Evolutionary conservation across 1,140 invertebrate species (phyloP).

Genomic region (Marisa cornuarietis): DNA sequence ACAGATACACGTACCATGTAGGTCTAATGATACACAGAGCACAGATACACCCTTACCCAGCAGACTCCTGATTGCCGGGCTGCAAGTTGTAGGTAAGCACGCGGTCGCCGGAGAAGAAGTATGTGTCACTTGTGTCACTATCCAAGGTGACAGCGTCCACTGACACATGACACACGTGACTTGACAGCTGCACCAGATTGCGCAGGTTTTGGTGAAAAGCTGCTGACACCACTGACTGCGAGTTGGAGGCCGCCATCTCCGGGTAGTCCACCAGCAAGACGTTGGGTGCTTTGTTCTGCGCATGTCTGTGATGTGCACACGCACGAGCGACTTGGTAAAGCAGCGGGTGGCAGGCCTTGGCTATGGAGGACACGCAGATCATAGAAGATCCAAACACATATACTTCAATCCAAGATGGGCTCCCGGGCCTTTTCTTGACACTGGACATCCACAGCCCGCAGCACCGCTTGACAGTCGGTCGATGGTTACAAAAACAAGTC

Average conservation of each 20-base stretch:
- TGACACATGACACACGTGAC: background rate
- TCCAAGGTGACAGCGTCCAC: background rate
- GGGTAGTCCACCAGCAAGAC: constrained; percentile 21
- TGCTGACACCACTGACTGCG: constrained; percentile 2
- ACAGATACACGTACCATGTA: no score
- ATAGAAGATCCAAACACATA: background rate
- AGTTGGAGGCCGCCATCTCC: background rate
- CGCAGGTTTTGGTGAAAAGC: constrained; percentile 19
- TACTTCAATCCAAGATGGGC: constrained; percentile 6
- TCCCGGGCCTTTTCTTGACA: background rate
- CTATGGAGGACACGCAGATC: constrained; percentile 8
- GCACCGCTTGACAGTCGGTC: background rate
- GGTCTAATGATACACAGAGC: no score
- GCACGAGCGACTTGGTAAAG: background rate
- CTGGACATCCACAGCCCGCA: background rate
- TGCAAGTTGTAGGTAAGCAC: constrained; percentile 1
- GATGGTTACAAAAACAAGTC: background rate
- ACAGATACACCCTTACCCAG: no score
- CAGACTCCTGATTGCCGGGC: background rate
- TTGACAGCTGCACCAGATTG: constrained; percentile 1
- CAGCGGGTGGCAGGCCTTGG: constrained; percentile 6
- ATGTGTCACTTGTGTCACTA: background rate
- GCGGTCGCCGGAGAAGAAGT: background rate
- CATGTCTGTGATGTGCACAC: background rate
- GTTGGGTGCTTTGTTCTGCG: constrained; percentile 1